Conservation (phyloP, 1,140 invertebrate genomes). For the Caenorhabditis remanei region DNA sequence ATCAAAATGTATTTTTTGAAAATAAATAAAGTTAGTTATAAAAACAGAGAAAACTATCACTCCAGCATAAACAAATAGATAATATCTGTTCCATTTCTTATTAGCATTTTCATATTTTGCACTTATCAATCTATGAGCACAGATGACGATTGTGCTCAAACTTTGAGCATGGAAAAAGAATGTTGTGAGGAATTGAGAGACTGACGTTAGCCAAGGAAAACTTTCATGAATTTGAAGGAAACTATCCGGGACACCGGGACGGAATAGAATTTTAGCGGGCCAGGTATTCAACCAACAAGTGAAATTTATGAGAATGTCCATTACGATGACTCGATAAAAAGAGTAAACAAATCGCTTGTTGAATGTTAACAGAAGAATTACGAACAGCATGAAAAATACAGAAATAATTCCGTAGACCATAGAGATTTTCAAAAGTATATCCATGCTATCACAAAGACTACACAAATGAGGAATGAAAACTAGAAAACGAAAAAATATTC, state of each 20-base stretch:
- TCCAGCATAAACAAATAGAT: neutral
- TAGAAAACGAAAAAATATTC: too few relatives aligned
- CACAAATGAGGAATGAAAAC: too few relatives aligned
- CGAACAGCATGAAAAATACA: neutral
- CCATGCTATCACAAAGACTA: too few relatives aligned
- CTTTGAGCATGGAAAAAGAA: slow-evolving; percentile 9
- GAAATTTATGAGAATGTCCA: neutral
- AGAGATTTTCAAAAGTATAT: neutral
- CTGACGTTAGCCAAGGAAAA: neutral
- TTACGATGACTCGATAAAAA: neutral
- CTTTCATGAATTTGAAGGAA: neutral
- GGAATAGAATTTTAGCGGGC: neutral
- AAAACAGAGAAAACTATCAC: neutral
- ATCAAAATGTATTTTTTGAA: neutral
- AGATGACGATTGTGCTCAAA: neutral
- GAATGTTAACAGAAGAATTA: neutral
- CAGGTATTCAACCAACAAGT: neutral
- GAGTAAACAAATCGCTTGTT: neutral
- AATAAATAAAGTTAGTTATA: neutral
- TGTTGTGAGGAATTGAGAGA: neutral
- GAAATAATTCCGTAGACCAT: neutral
- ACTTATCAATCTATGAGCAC: too few relatives aligned
- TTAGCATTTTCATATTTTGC: neutral
- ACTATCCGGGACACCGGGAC: neutral
- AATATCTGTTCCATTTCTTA: neutral